Evolutionary conservation across 2,888 invertebrate genomes (phyloP), one percentile per base, ranked within the genome.

Genomic region (Amiota communis): DNA sequence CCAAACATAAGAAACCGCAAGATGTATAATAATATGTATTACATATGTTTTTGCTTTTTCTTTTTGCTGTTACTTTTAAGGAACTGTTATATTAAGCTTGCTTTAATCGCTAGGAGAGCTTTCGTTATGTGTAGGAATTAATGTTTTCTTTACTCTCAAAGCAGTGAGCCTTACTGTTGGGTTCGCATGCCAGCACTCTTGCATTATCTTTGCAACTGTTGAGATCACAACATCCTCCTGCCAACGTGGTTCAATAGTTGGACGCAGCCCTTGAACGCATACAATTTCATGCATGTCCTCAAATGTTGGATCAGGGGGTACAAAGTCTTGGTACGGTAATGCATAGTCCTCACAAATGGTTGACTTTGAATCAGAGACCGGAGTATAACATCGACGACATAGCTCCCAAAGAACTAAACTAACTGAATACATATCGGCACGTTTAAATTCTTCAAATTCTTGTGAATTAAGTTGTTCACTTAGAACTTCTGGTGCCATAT

Each of bases 401-500:
- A 96, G 93, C 91, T 97, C 97, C 97, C 97, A 97, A 80, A 96
- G 91, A 51, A 97, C 96, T 75, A 97, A 91, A 51, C 95, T 95
- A 80, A 96, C 93, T 8, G 96, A 94, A 90, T 97, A 97, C 92
- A 97, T 95, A 89, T 97, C 97, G n/a, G 96, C 95, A 91, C 94
- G 94, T 89, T 96, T 96, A 91, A 96, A 96, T 17, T 95, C 94
- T 80, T 97, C 96, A 90, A 97, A 97, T 88, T 94, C 93, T 80
- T 92, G 91, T 36, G 92, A 91, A 88, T 95, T 94, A 70, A 97
- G 92, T 8, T 92, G 92, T 86, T 95, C 95, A 88, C 93, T 94
- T 48, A 98, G 91, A 53, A 97, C 94, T 90, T 98, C 98, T 0
- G 98, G 98, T 17, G 97, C 94, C 97, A 98, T 97, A 91, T 96